Evolutionary conservation across 2,113 vertebrate species (phyloP).

Genomic region (Callithrix jacchus): DNA sequence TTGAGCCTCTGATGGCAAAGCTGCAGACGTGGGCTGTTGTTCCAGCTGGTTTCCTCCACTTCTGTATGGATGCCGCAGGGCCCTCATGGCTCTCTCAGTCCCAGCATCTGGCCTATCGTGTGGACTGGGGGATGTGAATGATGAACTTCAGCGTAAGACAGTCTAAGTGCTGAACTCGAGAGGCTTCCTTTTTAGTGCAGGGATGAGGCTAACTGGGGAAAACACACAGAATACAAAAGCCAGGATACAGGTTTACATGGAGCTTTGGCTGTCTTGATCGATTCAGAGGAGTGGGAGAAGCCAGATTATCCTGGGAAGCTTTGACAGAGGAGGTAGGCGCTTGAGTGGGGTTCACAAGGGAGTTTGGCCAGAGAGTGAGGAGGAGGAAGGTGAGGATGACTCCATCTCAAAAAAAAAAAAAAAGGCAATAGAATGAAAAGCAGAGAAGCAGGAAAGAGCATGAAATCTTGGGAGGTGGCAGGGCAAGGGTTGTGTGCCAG

Average conservation of each 20-base stretch:
- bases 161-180: neutral
- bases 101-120: neutral
- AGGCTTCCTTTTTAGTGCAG: neutral
- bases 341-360: neutral
- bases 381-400: neutral
- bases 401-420: neutral
- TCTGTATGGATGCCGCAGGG: neutral
- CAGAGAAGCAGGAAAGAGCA: neutral
- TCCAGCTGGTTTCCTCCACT: neutral
- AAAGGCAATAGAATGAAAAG: neutral
- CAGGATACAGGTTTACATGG: fast-evolving
- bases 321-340: too few species aligned
- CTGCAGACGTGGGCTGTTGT: neutral
- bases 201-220: neutral
- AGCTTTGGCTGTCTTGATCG: neutral
- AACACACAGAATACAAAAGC: too few species aligned
- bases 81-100: fast-evolving
- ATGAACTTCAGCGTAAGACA: too few species aligned
- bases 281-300: neutral
- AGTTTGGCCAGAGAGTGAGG: neutral
- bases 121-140: neutral
- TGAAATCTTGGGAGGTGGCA: neutral
- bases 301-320: neutral
- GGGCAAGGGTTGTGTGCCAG: neutral
- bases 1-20: neutral